phyloP scores from a whole-genome alignment of 2,797 vertebrate genomes.

The Phalloptychus januarius region DNA sequence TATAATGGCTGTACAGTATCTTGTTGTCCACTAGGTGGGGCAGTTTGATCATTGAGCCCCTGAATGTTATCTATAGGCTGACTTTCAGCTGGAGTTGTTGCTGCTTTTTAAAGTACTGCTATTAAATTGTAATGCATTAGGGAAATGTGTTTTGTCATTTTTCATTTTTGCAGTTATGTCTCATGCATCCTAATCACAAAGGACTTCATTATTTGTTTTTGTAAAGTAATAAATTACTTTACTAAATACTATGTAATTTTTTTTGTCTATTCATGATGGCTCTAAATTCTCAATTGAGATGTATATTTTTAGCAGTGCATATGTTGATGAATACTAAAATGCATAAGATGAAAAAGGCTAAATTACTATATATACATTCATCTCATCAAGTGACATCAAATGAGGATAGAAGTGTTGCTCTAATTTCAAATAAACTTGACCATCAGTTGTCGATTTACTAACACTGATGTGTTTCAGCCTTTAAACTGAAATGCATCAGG shows the following conservation, averaged over 20 bases:
- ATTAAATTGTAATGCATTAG: neutral
- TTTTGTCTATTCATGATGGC: neutral
- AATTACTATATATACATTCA: conserved; percentile 5
- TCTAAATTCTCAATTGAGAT: neutral
- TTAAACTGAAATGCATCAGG: conserved; percentile 2
- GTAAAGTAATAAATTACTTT: neutral
- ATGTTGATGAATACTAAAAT: neutral
- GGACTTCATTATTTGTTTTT: neutral
- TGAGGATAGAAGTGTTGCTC: neutral
- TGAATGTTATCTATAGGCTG: neutral
- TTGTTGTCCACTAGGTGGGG: conserved; percentile 68
- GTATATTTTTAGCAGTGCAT: neutral
- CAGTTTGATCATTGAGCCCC: conserved; percentile 43
- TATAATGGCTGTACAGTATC: neutral
- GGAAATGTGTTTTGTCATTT: neutral
- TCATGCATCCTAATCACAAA: neutral
- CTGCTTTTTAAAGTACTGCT: neutral
- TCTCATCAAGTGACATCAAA: neutral
- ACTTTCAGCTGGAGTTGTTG: neutral
- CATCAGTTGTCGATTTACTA: conserved; percentile 11
- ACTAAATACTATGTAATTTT: neutral
- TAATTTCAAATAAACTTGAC: conserved; percentile 10
- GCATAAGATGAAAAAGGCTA: neutral
- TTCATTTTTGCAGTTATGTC: neutral
- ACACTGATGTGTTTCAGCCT: conserved; percentile 19